Conservation (phyloP, 2,888 invertebrate genomes). For the Apamea sordens region DNA sequence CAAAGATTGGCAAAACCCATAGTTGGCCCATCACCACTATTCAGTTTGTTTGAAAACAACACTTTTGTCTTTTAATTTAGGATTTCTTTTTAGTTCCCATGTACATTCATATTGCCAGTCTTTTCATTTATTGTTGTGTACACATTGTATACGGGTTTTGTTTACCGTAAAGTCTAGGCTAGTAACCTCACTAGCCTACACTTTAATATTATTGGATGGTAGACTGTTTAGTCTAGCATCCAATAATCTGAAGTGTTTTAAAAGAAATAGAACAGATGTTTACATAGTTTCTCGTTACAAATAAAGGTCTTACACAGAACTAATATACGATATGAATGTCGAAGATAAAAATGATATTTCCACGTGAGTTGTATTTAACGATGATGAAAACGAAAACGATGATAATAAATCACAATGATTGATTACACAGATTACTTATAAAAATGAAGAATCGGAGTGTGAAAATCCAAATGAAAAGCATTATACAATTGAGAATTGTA, state of each 20-base stretch:
- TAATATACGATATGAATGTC: slow-evolving; percentile 1
- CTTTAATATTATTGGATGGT: not conserved
- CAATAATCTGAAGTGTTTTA: slow-evolving; percentile 9
- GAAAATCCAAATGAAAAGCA: slow-evolving; percentile 48
- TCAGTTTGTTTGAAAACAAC: no score
- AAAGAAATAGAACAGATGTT: not conserved
- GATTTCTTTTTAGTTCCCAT: no score
- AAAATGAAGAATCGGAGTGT: slow-evolving; percentile 53
- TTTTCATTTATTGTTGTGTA: no score
- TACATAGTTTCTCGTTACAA: not conserved
- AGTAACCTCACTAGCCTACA: not conserved
- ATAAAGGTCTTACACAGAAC: not conserved
- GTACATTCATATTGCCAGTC: no score
- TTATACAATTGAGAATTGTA: slow-evolving; percentile 52
- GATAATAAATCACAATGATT: slow-evolving; percentile 53
- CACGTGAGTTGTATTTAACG: slow-evolving; percentile 30
- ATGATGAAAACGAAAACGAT: slow-evolving; percentile 34
- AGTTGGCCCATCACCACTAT: no score
- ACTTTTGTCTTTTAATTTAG: no score
- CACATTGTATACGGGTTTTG: not conserved
- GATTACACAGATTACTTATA: slow-evolving; percentile 50
- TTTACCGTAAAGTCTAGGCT: not conserved
- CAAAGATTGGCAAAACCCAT: no score
- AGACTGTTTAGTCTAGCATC: not conserved
- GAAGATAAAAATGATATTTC: slow-evolving; percentile 7